phyloP scores from a whole-genome alignment of 2,888 invertebrate species.

The Andrena fulva region DNA sequence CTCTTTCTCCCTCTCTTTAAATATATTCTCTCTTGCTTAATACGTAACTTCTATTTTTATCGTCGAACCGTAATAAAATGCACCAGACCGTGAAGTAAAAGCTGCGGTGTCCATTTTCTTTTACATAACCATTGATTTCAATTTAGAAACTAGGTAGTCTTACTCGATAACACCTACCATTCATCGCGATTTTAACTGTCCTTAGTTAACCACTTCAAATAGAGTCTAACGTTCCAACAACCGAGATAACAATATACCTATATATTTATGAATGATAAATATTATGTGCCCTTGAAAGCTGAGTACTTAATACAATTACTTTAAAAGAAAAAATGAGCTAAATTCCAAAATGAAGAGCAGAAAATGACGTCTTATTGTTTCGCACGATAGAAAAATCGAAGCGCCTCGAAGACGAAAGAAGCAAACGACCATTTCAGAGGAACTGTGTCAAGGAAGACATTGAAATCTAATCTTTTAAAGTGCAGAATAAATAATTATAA shows the following conservation, averaged over 20 bases:
- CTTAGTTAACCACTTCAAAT: too few species aligned
- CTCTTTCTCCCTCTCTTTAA: not conserved
- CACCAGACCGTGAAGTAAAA: not conserved
- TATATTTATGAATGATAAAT: too few species aligned
- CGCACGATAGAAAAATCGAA: not conserved
- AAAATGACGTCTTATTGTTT: not conserved
- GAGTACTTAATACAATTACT: too few species aligned
- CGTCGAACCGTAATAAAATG: not conserved
- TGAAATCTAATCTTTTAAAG: not conserved
- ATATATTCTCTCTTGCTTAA: not conserved
- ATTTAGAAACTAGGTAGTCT: not conserved
- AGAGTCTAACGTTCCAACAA: too few species aligned
- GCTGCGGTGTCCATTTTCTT: not conserved
- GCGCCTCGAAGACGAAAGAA: not conserved
- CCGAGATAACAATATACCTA: too few species aligned
- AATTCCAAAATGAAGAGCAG: too few species aligned
- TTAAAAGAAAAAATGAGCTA: too few species aligned
- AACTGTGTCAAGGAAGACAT: not conserved
- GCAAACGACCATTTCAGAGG: not conserved
- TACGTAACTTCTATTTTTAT: not conserved
- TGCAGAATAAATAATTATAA: slow-evolving; percentile 6
- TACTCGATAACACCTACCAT: not conserved
- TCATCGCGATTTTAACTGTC: too few species aligned
- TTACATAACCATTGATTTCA: not conserved
- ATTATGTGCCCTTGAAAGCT: too few species aligned